Evolutionary conservation across 2,888 invertebrate genomes (phyloP), one percentile per base, ranked within the genome.

Genomic region (Bedellia somnulentella): DNA sequence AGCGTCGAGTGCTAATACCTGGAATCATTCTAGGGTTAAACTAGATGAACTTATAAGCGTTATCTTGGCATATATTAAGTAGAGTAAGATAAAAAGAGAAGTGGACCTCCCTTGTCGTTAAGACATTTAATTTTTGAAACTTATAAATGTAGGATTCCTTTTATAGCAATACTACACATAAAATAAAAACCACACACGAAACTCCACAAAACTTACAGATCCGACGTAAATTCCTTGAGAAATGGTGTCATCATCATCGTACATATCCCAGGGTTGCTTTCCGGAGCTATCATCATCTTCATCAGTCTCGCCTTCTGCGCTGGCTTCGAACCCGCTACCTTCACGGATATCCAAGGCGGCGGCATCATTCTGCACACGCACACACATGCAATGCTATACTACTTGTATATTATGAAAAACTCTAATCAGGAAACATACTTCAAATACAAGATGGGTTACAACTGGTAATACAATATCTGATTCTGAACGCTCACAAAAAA

Each of bases 1-100:
- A 43, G 79, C 79, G 63, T 96, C 95, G 41, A 83, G 81, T 9
- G 94, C 94, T 40, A 87, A 73, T 40, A 93, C 88, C 84, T 30
- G 28, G 3, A n/a, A n/a, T n/a, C n/a, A n/a, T n/a, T n/a, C n/a
- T n/a, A n/a, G n/a, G n/a, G n/a, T n/a, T n/a, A n/a, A n/a, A n/a
- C n/a, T n/a, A n/a, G n/a, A n/a, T n/a, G n/a, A n/a, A n/a, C n/a
- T n/a, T n/a, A n/a, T n/a, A n/a, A n/a, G n/a, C n/a, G n/a, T n/a
- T n/a, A n/a, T n/a, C n/a, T n/a, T n/a, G n/a, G n/a, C n/a, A n/a
- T n/a, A n/a, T n/a, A n/a, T n/a, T n/a, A n/a, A n/a, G n/a, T n/a
- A n/a, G n/a, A n/a, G n/a, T n/a, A n/a, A n/a, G n/a, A n/a, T n/a
- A n/a, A n/a, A n/a, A n/a, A n/a, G n/a, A n/a, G 11, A 1, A 24